Evolutionary conservation across 1,140 invertebrate species (phyloP), one percentile per base, ranked within the genome.

Genomic region (Drosophila takahashii): DNA sequence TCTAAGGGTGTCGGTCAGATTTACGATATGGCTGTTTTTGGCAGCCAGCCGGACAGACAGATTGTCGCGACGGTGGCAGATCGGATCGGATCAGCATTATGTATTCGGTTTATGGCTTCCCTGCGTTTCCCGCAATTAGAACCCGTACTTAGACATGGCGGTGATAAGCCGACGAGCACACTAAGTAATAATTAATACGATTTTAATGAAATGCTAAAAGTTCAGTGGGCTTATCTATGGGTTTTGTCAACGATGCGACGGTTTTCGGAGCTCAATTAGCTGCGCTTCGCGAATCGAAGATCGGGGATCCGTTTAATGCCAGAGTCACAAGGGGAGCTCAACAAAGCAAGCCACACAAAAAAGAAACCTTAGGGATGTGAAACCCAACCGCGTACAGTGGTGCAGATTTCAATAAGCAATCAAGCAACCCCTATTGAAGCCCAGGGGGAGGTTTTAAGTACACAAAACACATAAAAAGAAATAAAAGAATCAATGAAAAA

Each of bases 191-290:
- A 87, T 81, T 75, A 85, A 85, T 85, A 59, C 57, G 54, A 66
- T 77, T 83, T 83, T 87, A 89, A 87, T 87, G 75, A 83, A 87
- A 89, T 65, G 50, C 58, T 62, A 70, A 76, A 59, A 78, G 70
- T 67, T 71, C 78, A 59, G 50, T 51, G 16, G 36, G 60, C 64
- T 78, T 81, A 86, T 81, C 78, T 27, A 3, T 37, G 36, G 36
- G 51, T 34, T 75, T 50, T 32, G 59, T 37, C 64, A 66, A 18
- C 50, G 36, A 37, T 37, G 22, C 26, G 59, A 18, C 22, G 42
- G 9, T 39, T 26, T 69, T 69, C 15, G 15, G 34, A 47, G 69
- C 34, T 27, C 51, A 70, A 70, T 70, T 70, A 70, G 64, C 54
- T 37, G 32, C 34, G 65, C 34, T 4, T 29, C 62, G 27, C 13